Percentiles rank a stretch among this genome's conserved stretches.
These are phyloP conservation scores for Syngnathus typhle DNA, from an alignment of 2,113 vertebrate species.

Conservation along the genomic window DNA sequence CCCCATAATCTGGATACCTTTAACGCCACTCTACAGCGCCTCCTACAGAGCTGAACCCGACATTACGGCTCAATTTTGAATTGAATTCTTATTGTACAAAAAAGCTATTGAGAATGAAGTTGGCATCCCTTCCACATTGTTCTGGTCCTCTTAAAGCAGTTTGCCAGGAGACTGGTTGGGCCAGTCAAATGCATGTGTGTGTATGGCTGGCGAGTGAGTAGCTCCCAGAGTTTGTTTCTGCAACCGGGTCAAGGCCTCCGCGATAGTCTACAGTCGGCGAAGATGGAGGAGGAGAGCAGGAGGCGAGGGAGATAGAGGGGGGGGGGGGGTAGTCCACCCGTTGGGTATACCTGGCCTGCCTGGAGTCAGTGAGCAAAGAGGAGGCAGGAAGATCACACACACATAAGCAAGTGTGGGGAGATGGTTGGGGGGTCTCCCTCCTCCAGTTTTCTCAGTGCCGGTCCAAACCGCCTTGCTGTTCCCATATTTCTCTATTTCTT, in stretches of 20 bases:
- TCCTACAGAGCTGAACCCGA: slow-evolving; percentile 82
- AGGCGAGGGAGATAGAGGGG: slow-evolving; percentile 31
- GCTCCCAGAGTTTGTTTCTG: slow-evolving; percentile 67
- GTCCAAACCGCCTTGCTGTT: slow-evolving; percentile 51
- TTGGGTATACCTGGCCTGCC: slow-evolving; percentile 49
- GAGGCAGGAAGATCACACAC: slow-evolving; percentile 23
- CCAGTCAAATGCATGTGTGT: slow-evolving; percentile 54
- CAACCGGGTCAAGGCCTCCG: slow-evolving; percentile 56
- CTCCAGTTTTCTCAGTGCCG: slow-evolving; percentile 62
- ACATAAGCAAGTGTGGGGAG: slow-evolving; percentile 2
- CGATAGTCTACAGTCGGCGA: slow-evolving; percentile 22
- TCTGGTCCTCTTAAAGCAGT: slow-evolving; percentile 65
- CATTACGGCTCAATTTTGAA: slow-evolving; percentile 79
- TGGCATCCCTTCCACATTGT: slow-evolving; percentile 53
- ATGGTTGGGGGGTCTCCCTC: slow-evolving; percentile 23
- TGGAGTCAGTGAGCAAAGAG: slow-evolving; percentile 42
- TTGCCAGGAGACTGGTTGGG: slow-evolving; percentile 81
- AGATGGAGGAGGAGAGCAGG: slow-evolving; percentile 25
- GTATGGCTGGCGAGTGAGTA: slow-evolving; percentile 46
- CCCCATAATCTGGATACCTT: slow-evolving; percentile 74
- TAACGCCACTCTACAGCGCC: slow-evolving; percentile 93
- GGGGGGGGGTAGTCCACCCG: slow-evolving; percentile 35
- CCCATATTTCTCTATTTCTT: slow-evolving; percentile 80
- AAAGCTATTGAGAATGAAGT: slow-evolving; percentile 91
- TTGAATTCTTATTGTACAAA: slow-evolving; percentile 92